Conservation (phyloP, 2,113 vertebrate species). For the Seriola aureovittata region DNA sequence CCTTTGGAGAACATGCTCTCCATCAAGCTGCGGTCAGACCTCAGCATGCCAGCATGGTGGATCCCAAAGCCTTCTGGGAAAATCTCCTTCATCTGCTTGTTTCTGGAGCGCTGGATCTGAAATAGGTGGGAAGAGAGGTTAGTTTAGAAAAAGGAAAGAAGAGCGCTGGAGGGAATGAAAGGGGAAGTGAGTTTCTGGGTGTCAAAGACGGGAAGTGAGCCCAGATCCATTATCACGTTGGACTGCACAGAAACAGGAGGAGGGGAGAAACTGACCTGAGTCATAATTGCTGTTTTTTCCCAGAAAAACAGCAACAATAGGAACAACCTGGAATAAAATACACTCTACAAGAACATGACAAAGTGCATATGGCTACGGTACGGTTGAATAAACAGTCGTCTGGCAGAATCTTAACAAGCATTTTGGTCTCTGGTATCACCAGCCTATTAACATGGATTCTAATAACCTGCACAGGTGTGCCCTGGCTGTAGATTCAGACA, state of each 20-base stretch:
- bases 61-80: conserved; percentile 98
- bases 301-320: background rate
- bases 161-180: background rate
- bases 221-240: background rate
- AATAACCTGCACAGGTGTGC: background rate
- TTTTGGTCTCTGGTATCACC: background rate
- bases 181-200: background rate
- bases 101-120: conserved; percentile 96
- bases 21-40: conserved; percentile 94
- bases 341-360: background rate
- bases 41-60: conserved; percentile 97
- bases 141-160: background rate
- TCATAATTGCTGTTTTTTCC: background rate
- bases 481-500: background rate
- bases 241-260: background rate
- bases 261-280: background rate
- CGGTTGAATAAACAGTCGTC: background rate
- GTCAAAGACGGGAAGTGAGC: background rate
- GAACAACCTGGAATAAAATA: background rate
- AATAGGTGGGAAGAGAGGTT: background rate
- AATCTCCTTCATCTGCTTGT: conserved; percentile 97
- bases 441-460: background rate
- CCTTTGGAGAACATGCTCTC: conserved; percentile 96
- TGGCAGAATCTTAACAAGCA: background rate
- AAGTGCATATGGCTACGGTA: background rate